Evolutionary conservation across 2,888 invertebrate genomes (phyloP), one percentile per base, ranked within the genome.

Genomic region (Acrocyrtus sp.): DNA sequence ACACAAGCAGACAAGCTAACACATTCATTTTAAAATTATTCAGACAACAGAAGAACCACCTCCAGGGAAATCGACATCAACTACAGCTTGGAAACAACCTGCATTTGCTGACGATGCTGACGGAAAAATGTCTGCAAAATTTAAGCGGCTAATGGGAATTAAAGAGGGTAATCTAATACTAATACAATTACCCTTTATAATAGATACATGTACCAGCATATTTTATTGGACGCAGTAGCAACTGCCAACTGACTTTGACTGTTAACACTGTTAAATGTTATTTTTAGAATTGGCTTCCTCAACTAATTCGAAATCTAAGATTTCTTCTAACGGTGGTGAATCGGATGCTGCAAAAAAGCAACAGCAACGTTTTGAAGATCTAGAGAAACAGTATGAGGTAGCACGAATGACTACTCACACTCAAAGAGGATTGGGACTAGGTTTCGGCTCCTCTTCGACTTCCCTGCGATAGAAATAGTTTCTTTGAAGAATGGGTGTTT

Each of bases 381-480:
- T 98, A 91, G 97, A 98, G 83, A 93, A 94, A 80, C 97, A 98
- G 84, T 98, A 98, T 83, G 96, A 97, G 85, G 94, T 95, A 61
- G 98, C 98, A 0, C 88, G 98, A 39, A 93, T 96, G 77, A 93
- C 95, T 21, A 98, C 98, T 0, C 98, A 98, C 85, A 96, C 97
- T 10, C 96, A 97, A 89, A 88, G 97, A 57, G 88, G 88, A 5
- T 83, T 87, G 12, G 88, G 88, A 5, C 83, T 88, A 1, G 88
- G 88, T 1, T 87, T 84, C 72, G 77, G 80, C 26, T 79, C 81
- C 8, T 68, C 61, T 12, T 66, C 60, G 6, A 34, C 45, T 24
- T 50, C 56, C 6, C 61, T 65, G 43, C 58, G 61, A 41, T 73
- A 61, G 65, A 27, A 50, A 34, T n/a, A n/a, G n/a, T n/a, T n/a